Evolutionary conservation across 2,797 vertebrate genomes (phyloP).

Genomic region (Tamandua tetradactyla): DNA sequence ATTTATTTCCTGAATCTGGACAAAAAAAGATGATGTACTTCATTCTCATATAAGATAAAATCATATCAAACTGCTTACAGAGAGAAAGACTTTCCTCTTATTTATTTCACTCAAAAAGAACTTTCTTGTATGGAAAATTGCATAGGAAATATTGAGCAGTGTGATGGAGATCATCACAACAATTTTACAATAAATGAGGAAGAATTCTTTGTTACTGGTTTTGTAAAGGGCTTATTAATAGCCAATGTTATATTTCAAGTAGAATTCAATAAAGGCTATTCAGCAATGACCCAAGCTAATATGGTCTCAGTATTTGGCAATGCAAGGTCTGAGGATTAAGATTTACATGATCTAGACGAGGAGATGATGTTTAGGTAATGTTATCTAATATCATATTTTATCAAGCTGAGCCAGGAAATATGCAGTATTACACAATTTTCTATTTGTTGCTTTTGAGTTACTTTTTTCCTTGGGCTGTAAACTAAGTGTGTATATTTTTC

Average conservation of each 20-base stretch:
- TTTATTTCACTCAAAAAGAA: not conserved
- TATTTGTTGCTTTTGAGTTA: not conserved
- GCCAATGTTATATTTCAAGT: not conserved
- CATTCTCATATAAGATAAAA: not conserved
- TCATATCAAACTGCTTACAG: not conserved
- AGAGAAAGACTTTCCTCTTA: not conserved
- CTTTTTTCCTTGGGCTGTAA: not conserved
- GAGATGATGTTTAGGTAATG: not conserved
- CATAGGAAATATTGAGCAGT: not conserved
- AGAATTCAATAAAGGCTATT: not conserved
- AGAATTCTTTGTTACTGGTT: not conserved
- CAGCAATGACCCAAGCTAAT: not conserved
- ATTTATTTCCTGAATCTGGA: not conserved
- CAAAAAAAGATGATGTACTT: not conserved
- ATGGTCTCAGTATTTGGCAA: no score
- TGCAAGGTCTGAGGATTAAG: not conserved
- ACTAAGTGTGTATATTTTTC: not conserved
- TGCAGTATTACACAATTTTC: not conserved
- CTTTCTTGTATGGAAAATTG: not conserved
- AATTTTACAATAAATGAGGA: not conserved
- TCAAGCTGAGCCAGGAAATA: not conserved
- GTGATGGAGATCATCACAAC: not conserved
- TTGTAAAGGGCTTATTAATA: not conserved
- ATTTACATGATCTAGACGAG: not conserved
- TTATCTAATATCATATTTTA: not conserved